phyloP scores from a whole-genome alignment of 2,797 vertebrate genomes.

The Gallirallus australis region DNA sequence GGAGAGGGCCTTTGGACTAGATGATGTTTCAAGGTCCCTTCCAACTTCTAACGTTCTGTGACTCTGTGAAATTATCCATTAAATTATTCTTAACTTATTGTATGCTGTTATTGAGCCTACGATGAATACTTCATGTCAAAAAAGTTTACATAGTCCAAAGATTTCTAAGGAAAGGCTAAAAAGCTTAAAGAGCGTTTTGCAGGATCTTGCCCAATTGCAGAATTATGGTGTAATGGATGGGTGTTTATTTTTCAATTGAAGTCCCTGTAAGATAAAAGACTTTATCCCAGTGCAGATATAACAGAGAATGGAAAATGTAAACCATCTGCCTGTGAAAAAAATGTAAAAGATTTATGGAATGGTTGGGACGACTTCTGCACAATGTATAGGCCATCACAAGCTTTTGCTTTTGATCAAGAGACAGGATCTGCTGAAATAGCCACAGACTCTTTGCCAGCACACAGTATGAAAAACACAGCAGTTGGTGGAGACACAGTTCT shows the following conservation, averaged over 20 bases:
- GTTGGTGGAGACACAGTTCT: neutral
- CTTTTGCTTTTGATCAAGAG: neutral
- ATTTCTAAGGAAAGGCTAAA: neutral
- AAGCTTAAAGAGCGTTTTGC: neutral
- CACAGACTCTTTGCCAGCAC: neutral
- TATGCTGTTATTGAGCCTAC: neutral
- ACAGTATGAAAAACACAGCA: neutral
- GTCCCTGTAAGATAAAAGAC: neutral
- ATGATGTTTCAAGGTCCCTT: too few species aligned
- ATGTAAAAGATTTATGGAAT: conserved; percentile 22
- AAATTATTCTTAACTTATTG: neutral
- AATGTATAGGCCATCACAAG: neutral
- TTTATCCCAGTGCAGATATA: neutral
- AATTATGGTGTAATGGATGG: neutral
- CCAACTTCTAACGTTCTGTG: too few species aligned
- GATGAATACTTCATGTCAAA: neutral
- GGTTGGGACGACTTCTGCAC: neutral
- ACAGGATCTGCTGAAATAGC: neutral
- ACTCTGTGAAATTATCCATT: too few species aligned
- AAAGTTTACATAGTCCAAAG: neutral
- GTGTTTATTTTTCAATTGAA: neutral
- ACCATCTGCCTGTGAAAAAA: neutral
- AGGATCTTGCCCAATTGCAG: neutral
- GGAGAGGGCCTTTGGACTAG: too few species aligned
- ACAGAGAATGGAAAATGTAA: conserved; percentile 6